phyloP scores from a whole-genome alignment of 2,797 vertebrate genomes.

The Sylvilagus floridanus region DNA sequence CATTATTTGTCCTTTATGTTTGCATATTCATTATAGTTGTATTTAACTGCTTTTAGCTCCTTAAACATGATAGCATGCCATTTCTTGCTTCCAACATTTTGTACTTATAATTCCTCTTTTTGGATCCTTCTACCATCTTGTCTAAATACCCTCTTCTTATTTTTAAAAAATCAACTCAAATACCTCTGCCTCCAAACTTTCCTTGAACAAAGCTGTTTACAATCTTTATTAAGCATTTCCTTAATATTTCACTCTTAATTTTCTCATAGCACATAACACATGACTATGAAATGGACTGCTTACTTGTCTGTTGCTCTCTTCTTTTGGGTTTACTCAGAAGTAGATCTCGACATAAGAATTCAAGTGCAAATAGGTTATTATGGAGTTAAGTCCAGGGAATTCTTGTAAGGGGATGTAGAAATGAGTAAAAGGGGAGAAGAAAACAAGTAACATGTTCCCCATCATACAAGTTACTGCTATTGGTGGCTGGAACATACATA shows the following conservation, averaged over 20 bases:
- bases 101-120: not conserved
- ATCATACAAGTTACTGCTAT: not conserved
- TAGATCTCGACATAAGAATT: not conserved
- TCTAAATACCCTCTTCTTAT: not conserved
- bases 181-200: not conserved
- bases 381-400: not conserved
- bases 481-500: not conserved
- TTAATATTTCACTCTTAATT: not conserved
- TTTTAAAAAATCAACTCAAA: conserved; percentile 9
- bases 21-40: not conserved
- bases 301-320: not conserved
- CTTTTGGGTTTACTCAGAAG: not conserved
- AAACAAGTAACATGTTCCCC: not conserved
- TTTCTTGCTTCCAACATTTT: not conserved
- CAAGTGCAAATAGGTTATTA: not conserved
- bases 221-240: not conserved
- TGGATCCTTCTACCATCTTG: not conserved
- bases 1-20: not conserved
- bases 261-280: not conserved
- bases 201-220: not conserved
- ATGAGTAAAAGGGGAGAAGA: not conserved
- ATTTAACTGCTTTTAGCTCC: not conserved
- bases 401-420: not conserved
- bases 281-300: not conserved
- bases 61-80: not conserved